phyloP scores from a whole-genome alignment of 2,797 vertebrate genomes.

The Myripristis jacobus region DNA sequence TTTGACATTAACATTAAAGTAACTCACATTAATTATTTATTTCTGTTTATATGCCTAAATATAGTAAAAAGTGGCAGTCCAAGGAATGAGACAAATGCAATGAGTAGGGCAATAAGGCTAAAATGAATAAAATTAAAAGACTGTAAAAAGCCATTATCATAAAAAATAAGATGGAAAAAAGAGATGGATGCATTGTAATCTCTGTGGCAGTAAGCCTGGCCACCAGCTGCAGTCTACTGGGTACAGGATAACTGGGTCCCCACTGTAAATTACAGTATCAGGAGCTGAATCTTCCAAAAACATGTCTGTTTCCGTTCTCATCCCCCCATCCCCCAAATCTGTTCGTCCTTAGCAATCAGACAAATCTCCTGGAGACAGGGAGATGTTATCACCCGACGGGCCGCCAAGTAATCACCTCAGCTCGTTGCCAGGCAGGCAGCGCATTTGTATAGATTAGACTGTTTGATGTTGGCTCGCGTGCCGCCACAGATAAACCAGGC shows the following conservation, averaged over 20 bases:
- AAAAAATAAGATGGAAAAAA: too few species aligned
- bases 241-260: background rate
- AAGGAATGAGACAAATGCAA: too few species aligned
- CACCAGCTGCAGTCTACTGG: too few species aligned
- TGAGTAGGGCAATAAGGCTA: too few species aligned
- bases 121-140: too few species aligned
- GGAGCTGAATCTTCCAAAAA: background rate
- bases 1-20: too few species aligned
- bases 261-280: background rate
- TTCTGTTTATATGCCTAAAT: too few species aligned
- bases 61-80: too few species aligned
- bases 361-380: conserved; percentile 1
- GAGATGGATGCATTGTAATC: too few species aligned
- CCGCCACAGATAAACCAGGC: conserved; percentile 22
- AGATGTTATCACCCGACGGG: background rate
- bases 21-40: too few species aligned
- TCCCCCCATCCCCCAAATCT: background rate
- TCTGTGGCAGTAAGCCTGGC: too few species aligned
- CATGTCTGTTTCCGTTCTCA: background rate
- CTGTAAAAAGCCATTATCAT: too few species aligned
- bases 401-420: conserved; percentile 1
- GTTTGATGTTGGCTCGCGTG: conserved; percentile 31
- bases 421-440: conserved; percentile 1
- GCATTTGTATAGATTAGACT: conserved; percentile 2
- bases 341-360: background rate